Percentiles rank a stretch among this genome's conserved stretches.
Evolutionary conservation across 2,113 vertebrate species (phyloP).

Genomic region (Urocolius indicus): DNA sequence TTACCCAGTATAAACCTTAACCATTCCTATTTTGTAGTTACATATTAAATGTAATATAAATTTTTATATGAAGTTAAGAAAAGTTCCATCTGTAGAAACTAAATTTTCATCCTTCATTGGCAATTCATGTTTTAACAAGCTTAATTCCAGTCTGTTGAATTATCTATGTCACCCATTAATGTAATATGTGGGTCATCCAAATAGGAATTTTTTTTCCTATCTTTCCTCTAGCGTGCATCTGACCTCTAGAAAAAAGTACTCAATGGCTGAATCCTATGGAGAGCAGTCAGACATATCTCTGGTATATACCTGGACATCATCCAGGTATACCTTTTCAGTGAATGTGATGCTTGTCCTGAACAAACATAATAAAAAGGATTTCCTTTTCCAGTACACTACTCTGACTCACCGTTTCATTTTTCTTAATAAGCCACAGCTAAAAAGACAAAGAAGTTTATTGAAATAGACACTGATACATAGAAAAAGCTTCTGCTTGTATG

Average conservation of each 20-base stretch:
- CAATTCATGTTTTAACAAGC: neutral
- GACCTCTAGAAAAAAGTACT: neutral
- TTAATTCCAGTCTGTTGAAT: neutral
- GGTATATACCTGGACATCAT: neutral
- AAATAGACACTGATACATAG: neutral
- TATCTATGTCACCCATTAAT: neutral
- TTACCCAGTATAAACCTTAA: neutral
- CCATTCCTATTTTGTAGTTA: neutral
- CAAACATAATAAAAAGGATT: neutral
- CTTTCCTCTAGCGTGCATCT: neutral
- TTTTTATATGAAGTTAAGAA: neutral
- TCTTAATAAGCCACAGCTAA: neutral
- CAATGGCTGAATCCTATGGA: neutral
- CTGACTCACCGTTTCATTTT: neutral
- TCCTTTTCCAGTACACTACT: neutral
- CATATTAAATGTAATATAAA: neutral
- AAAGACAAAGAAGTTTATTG: neutral
- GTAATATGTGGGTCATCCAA: neutral
- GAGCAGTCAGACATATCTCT: neutral
- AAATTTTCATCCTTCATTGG: neutral
- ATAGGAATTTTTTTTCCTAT: rapidly evolving
- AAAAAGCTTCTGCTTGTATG: neutral
- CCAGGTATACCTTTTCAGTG: neutral
- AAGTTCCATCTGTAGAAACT: neutral
- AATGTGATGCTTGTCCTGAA: neutral